Conservation (phyloP, 92 coral and sea anemone genomes). For the Paragorgia papillata region DNA sequence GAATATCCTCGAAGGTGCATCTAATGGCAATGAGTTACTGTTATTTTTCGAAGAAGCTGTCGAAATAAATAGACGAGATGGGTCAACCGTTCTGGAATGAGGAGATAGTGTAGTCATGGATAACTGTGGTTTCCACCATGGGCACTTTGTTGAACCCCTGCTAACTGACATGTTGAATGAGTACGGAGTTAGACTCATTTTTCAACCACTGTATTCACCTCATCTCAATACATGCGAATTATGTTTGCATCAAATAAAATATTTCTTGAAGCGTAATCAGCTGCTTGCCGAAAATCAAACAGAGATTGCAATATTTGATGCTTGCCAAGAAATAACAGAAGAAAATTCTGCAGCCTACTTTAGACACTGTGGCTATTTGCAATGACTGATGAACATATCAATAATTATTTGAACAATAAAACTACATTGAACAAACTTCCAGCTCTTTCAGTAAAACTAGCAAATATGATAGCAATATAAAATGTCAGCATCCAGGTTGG, state of each 20-base stretch:
- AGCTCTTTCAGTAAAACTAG: no score
- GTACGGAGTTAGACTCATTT: slow-evolving; percentile 43
- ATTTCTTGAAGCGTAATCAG: slow-evolving; percentile 41
- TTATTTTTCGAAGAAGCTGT: slow-evolving; percentile 15
- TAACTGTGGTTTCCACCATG: slow-evolving; percentile 48
- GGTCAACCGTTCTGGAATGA: not conserved
- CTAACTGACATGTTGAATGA: slow-evolving; percentile 41
- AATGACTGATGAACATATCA: no score
- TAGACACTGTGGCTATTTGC: slow-evolving; percentile 20
- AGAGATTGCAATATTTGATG: slow-evolving; percentile 51
- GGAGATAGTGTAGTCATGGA: slow-evolving; percentile 9
- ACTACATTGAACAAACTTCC: no score
- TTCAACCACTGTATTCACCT: slow-evolving; percentile 54
- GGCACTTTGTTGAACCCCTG: slow-evolving; percentile 34
- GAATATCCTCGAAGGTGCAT: slow-evolving; percentile 1
- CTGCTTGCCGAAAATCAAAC: slow-evolving; percentile 46
- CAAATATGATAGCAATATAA: no score
- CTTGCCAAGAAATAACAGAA: slow-evolving; percentile 39
- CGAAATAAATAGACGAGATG: no score
- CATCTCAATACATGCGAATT: slow-evolving; percentile 53
- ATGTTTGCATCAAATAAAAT: slow-evolving; percentile 49
- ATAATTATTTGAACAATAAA: no score
- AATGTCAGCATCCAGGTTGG: no score
- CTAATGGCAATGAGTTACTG: slow-evolving; percentile 4
- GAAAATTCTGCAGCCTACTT: slow-evolving; percentile 48